Percentiles rank a stretch among this genome's conserved stretches.
phyloP scores from a whole-genome alignment of 1,140 invertebrate genomes.

The Drosophila fuyamai region DNA sequence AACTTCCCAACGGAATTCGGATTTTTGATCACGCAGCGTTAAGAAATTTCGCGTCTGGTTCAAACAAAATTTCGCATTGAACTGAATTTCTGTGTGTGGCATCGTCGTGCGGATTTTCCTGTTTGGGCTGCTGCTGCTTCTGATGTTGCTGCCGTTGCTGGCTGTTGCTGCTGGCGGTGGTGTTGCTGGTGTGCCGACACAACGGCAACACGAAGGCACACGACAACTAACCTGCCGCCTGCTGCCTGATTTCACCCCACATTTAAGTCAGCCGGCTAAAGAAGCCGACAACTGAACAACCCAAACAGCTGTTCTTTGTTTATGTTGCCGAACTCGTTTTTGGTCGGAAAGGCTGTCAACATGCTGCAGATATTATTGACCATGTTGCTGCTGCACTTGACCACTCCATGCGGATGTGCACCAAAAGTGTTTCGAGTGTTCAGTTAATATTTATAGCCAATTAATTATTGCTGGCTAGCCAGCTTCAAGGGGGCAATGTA shows the following conservation, averaged over 20 bases:
- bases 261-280: constrained; percentile 72
- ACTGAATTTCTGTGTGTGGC: constrained; percentile 73
- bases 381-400: constrained; percentile 41
- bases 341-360: constrained; percentile 22
- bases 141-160: constrained; percentile 23
- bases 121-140: constrained; percentile 59
- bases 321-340: constrained; percentile 73
- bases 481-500: constrained; percentile 28
- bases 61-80: constrained; percentile 78
- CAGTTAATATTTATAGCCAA: constrained; percentile 56
- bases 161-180: constrained; percentile 17
- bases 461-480: constrained; percentile 23
- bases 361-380: constrained; percentile 25
- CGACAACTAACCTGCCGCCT: constrained; percentile 32
- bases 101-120: constrained; percentile 78
- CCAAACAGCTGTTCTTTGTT: constrained; percentile 77
- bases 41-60: constrained; percentile 68
- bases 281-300: constrained; percentile 39
- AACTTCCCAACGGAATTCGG: constrained; percentile 25
- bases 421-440: constrained; percentile 47
- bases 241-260: constrained; percentile 73
- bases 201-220: constrained; percentile 37
- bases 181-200: constrained; percentile 45
- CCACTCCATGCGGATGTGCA: constrained; percentile 29
- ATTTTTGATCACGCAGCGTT: constrained; percentile 34